These are phyloP conservation scores for Rhinolophus sinicus DNA, from an alignment of 2,113 vertebrate species.

Conservation along the genomic window DNA sequence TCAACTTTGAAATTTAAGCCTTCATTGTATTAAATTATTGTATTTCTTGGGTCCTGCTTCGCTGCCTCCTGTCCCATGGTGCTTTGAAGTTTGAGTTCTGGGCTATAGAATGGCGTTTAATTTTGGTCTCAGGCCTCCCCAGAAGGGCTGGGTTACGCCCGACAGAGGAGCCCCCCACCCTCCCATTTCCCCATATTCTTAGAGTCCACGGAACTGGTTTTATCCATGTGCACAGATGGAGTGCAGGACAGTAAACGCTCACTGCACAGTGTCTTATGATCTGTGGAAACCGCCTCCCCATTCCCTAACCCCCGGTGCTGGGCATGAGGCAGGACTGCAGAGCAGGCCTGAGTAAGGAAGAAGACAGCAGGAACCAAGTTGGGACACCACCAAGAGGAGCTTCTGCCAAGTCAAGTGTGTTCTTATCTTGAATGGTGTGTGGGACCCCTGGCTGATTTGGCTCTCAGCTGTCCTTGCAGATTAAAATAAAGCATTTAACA, in stretches of 20 bases:
- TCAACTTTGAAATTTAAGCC: slow-evolving; percentile 85
- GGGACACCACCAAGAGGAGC: background rate
- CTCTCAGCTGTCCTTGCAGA: background rate
- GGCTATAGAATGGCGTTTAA: background rate
- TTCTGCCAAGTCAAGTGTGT: background rate
- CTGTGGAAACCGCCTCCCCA: background rate
- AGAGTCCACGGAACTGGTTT: background rate
- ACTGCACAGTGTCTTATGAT: fast-evolving
- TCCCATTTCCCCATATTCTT: background rate
- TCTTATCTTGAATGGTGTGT: background rate
- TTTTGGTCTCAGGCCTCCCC: background rate
- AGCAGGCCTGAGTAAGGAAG: background rate
- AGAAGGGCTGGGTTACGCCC: background rate
- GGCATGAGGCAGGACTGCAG: background rate
- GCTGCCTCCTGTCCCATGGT: slow-evolving; percentile 55
- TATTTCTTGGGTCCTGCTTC: slow-evolving; percentile 68
- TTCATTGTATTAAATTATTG: slow-evolving; percentile 85
- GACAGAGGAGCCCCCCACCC: background rate
- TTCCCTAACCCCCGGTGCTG: background rate
- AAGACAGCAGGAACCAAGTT: background rate
- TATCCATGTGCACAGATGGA: fast-evolving
- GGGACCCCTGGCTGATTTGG: background rate
- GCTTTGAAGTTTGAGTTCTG: slow-evolving; percentile 25
- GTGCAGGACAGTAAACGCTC: background rate
- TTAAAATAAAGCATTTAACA: background rate